Evolutionary conservation across 2,113 vertebrate genomes (phyloP).

Genomic region (Amphiprion percula): DNA sequence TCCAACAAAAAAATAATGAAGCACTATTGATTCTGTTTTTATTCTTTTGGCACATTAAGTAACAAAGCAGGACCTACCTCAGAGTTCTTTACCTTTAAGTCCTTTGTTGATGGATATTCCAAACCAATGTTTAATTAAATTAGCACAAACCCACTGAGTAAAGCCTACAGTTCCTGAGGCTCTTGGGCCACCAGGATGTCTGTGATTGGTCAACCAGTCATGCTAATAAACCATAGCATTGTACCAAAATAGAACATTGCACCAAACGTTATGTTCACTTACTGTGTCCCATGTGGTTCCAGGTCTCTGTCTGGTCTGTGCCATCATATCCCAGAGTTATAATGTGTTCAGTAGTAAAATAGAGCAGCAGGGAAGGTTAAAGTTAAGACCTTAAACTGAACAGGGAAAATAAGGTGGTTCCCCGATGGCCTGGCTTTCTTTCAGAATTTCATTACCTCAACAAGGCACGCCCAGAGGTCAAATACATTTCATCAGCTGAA

Average conservation of each 20-base stretch:
- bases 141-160: not conserved
- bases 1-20: too few species aligned
- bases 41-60: not conserved
- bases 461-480: constrained; percentile 61
- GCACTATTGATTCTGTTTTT: too few species aligned
- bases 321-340: constrained; percentile 52
- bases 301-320: constrained; percentile 43
- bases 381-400: constrained; percentile 68
- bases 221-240: constrained; percentile 3
- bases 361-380: constrained; percentile 61
- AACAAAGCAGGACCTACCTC: not conserved
- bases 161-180: not conserved
- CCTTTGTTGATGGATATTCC: not conserved
- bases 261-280: not conserved
- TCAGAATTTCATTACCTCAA: constrained; percentile 72
- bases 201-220: not conserved
- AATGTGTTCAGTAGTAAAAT: constrained; percentile 66
- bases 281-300: not conserved
- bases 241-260: constrained; percentile 13
- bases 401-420: constrained; percentile 72
- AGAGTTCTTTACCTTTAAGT: not conserved
- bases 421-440: constrained; percentile 67
- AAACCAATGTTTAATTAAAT: constrained; percentile 8
- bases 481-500: constrained; percentile 56
- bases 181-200: not conserved